Evolutionary conservation across 2,888 invertebrate genomes (phyloP).

Genomic region (Agonopterix heracliana): DNA sequence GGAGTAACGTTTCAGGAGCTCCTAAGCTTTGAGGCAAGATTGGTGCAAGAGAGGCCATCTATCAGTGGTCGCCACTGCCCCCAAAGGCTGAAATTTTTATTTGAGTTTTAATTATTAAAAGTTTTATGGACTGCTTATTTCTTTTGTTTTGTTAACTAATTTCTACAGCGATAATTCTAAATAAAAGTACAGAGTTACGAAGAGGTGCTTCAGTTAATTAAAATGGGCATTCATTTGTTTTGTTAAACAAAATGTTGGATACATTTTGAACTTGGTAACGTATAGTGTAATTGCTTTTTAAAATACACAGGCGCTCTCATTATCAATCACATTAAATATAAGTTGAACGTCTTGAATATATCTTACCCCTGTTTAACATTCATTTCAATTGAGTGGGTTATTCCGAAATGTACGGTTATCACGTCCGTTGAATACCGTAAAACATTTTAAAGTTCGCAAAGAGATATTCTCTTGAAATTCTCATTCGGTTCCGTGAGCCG

Average conservation of each 20-base stretch:
- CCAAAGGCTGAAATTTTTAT: slow-evolving; percentile 61
- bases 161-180: slow-evolving; percentile 27
- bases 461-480: slow-evolving; percentile 55
- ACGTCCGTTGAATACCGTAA: slow-evolving; percentile 59
- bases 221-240: no score
- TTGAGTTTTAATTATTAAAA: slow-evolving; percentile 74
- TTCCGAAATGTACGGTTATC: slow-evolving; percentile 46
- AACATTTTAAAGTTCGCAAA: slow-evolving; percentile 62
- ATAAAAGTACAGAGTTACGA: slow-evolving; percentile 16
- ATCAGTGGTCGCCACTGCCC: slow-evolving; percentile 34
- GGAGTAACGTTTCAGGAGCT: slow-evolving; percentile 15
- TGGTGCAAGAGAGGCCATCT: slow-evolving; percentile 22
- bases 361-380: slow-evolving; percentile 28
- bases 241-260: no score
- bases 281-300: no score
- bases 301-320: no score
- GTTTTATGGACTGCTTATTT: slow-evolving; percentile 75
- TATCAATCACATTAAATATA: no score
- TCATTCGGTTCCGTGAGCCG: slow-evolving; percentile 46
- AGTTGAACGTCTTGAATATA: no score
- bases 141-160: slow-evolving; percentile 65
- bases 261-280: no score
- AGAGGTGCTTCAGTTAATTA: slow-evolving; percentile 14
- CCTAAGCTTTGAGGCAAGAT: no score
- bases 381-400: slow-evolving; percentile 37